A percentile compares a stretch with the other conserved stretches of the same genome.
These are phyloP conservation scores for Onychorhynchus coronatus DNA, from an alignment of 2,113 vertebrate genomes.

Conservation along the genomic window DNA sequence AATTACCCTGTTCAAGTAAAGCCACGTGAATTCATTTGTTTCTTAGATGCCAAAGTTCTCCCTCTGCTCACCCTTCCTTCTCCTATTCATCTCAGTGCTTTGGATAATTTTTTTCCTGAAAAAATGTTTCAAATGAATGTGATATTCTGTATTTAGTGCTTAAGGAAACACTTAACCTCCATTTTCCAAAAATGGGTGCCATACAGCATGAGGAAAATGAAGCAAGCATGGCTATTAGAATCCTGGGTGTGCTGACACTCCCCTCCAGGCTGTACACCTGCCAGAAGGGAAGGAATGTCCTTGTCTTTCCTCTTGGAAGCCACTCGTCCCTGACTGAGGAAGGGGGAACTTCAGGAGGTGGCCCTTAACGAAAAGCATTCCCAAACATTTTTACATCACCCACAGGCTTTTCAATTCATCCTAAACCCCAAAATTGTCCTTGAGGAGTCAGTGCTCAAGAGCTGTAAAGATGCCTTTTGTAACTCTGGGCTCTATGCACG, in stretches of 20 bases:
- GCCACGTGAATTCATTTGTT: not conserved
- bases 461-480: not conserved
- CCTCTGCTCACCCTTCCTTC: not conserved
- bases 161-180: not conserved
- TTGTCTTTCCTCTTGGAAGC: not conserved
- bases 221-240: not conserved
- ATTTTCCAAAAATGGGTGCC: not conserved
- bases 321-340: not conserved
- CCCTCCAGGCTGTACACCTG: not conserved
- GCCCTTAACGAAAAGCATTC: not conserved
- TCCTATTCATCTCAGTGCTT: not conserved
- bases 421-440: fast-evolving
- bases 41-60: not conserved
- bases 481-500: fast-evolving
- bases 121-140: not conserved
- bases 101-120: not conserved
- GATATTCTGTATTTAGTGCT: not conserved
- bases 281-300: not conserved
- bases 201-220: fast-evolving
- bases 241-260: not conserved
- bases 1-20: not conserved
- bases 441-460: not conserved
- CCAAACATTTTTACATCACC: not conserved
- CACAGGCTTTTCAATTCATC: not conserved
- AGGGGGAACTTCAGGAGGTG: not conserved